A percentile compares a stretch with the other conserved stretches of the same genome.
These are phyloP conservation scores for Philypnodon macrostomus DNA, from an alignment of 2,797 vertebrate genomes.

Conservation along the genomic window DNA sequence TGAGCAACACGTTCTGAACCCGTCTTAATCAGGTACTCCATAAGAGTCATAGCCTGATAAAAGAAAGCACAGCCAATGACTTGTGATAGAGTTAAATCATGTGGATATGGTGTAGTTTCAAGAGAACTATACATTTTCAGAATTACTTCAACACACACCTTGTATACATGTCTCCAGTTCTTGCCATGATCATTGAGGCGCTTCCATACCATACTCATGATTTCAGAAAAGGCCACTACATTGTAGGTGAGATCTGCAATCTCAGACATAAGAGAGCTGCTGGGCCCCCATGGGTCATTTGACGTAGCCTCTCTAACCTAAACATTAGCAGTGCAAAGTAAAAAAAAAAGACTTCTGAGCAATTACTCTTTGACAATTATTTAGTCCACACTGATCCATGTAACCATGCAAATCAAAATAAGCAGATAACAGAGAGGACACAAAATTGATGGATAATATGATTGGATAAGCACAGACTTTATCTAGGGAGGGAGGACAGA, in stretches of 20 bases:
- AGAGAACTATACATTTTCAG: not conserved
- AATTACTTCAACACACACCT: slow-evolving; percentile 68
- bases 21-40: slow-evolving; percentile 94
- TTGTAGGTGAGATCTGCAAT: slow-evolving; percentile 95
- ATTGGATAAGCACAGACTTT: slow-evolving; percentile 21
- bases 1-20: slow-evolving; percentile 92
- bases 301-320: slow-evolving; percentile 89
- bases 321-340: slow-evolving; percentile 11
- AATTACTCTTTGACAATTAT: slow-evolving; percentile 17
- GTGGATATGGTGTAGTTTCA: too few relatives aligned
- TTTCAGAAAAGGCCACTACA: slow-evolving; percentile 93
- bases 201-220: slow-evolving; percentile 97
- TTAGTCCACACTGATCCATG: slow-evolving; percentile 11
- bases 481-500: slow-evolving; percentile 13
- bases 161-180: slow-evolving; percentile 95
- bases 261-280: slow-evolving; percentile 93
- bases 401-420: slow-evolving; percentile 21
- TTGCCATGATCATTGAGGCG: slow-evolving; percentile 93
- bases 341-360: slow-evolving; percentile 1
- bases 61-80: slow-evolving; percentile 14
- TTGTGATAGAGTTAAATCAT: too few relatives aligned
- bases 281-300: slow-evolving; percentile 93
- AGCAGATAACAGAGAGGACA: slow-evolving; percentile 15
- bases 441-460: slow-evolving; percentile 23
- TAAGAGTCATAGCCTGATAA: slow-evolving; percentile 90